A percentile compares a stretch with the other conserved stretches of the same genome.
phyloP scores from a whole-genome alignment of 53 echinoderm and acorn worm genomes.

The Paelopatides confundens region DNA sequence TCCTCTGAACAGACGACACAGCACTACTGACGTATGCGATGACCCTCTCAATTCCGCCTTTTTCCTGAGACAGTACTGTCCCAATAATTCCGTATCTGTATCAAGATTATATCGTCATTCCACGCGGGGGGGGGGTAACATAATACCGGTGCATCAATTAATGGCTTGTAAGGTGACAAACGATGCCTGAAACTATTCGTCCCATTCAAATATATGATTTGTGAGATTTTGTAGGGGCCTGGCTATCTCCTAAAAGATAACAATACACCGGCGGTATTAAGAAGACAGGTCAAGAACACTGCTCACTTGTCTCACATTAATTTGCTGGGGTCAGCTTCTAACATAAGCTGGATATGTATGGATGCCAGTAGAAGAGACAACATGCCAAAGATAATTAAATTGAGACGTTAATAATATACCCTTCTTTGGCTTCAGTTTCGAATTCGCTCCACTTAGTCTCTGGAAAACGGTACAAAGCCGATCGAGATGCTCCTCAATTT shows the following conservation, averaged over 20 bases:
- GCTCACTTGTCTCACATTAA: no score
- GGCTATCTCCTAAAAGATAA: conserved; percentile 49
- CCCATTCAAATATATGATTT: conserved; percentile 21
- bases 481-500: conserved; percentile 20
- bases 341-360: neutral
- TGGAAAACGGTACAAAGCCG: no score
- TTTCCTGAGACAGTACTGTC: conserved; percentile 46
- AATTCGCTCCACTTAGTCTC: neutral
- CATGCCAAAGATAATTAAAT: conserved; percentile 51
- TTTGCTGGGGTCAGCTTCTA: neutral
- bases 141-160: conserved; percentile 44
- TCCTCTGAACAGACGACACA: conserved; percentile 3
- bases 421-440: neutral
- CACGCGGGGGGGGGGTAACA: conserved; percentile 6
- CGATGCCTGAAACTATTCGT: conserved; percentile 24
- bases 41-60: conserved; percentile 42
- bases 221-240: conserved; percentile 38
- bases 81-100: conserved; percentile 52
- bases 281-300: conserved; percentile 55
- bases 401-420: neutral
- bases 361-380: conserved; percentile 9
- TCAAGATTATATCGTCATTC: conserved; percentile 42
- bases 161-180: conserved; percentile 39
- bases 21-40: conserved; percentile 56
- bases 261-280: conserved; percentile 54